Evolutionary conservation across 1,140 invertebrate species (phyloP).

Genomic region (Drosophila nebulosa): DNA sequence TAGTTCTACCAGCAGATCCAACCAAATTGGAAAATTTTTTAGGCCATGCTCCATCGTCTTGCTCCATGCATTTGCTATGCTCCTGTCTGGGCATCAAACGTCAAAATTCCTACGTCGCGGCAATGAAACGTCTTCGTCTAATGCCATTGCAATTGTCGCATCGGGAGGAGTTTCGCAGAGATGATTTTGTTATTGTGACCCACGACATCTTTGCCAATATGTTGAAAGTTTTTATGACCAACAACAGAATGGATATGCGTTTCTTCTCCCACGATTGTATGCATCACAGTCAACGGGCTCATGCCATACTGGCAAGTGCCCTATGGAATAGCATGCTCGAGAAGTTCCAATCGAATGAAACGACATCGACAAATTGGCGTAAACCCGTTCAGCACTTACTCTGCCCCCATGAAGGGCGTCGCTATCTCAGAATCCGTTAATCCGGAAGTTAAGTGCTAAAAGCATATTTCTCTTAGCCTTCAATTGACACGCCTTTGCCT

Average conservation of each 20-base stretch:
- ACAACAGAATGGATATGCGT: constrained; percentile 82
- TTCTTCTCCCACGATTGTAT: constrained; percentile 87
- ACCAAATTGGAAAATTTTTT: constrained; percentile 54
- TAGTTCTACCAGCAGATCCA: constrained; percentile 31
- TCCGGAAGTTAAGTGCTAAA: constrained; percentile 11
- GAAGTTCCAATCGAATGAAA: constrained; percentile 59
- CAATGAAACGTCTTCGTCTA: constrained; percentile 71
- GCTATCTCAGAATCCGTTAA: constrained; percentile 14
- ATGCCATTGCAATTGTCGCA: constrained; percentile 57
- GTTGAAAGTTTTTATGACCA: constrained; percentile 70
- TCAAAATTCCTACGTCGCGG: constrained; percentile 42
- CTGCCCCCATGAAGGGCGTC: constrained; percentile 15
- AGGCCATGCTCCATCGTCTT: constrained; percentile 42
- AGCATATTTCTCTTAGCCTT: constrained; percentile 18
- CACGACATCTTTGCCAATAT: constrained; percentile 82
- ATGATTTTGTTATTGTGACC: constrained; percentile 84
- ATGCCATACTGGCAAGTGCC: constrained; percentile 82
- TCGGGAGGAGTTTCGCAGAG: constrained; percentile 60
- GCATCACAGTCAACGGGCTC: constrained; percentile 85
- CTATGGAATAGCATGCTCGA: constrained; percentile 85
- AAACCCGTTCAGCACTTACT: constrained; percentile 14
- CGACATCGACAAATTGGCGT: constrained; percentile 1
- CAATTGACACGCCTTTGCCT: constrained; percentile 45
- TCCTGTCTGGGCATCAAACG: constrained; percentile 73
- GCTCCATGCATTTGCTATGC: constrained; percentile 73